A percentile compares a stretch with the other conserved stretches of the same genome.
phyloP scores from a whole-genome alignment of 2,888 invertebrate genomes.

The Acleris literana region DNA sequence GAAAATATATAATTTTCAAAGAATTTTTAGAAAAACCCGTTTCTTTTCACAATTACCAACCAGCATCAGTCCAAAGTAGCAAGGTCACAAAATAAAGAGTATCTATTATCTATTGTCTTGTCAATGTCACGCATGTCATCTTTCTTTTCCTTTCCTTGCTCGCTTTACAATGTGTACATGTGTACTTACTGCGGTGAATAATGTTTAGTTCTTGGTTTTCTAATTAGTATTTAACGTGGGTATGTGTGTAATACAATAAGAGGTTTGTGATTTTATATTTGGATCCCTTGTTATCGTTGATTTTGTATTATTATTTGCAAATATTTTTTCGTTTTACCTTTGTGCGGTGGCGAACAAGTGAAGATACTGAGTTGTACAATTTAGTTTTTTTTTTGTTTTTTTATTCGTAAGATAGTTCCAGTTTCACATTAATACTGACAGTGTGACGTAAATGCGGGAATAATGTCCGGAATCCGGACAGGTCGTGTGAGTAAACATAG shows the following conservation, averaged over 20 bases:
- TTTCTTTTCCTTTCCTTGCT: conserved; percentile 9
- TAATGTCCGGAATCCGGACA: conserved; percentile 72
- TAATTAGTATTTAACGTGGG: conserved; percentile 5
- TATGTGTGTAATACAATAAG: conserved; percentile 8
- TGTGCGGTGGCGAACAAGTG: conserved; percentile 25
- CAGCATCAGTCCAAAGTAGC: neutral
- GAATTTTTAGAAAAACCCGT: no score
- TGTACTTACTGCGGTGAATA: conserved; percentile 1
- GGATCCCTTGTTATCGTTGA: conserved; percentile 8
- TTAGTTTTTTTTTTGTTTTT: conserved; percentile 56
- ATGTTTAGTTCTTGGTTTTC: conserved; percentile 12
- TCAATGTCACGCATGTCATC: conserved; percentile 36
- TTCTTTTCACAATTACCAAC: neutral
- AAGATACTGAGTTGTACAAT: conserved; percentile 63
- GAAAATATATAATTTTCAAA: no score
- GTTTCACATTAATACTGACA: conserved; percentile 11
- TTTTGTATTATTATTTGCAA: conserved; percentile 5
- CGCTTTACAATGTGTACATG: neutral
- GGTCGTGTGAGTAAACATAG: conserved; percentile 73
- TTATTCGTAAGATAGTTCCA: conserved; percentile 40
- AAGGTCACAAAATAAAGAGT: conserved; percentile 8
- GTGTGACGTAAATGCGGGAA: conserved; percentile 35
- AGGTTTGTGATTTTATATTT: conserved; percentile 20
- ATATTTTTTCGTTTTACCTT: conserved; percentile 15
- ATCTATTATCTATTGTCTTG: conserved; percentile 12